Percentiles rank a stretch among this genome's conserved stretches.
These are phyloP conservation scores for Neodiprion pinetum DNA, from an alignment of 1,140 invertebrate genomes.

Conservation along the genomic window DNA sequence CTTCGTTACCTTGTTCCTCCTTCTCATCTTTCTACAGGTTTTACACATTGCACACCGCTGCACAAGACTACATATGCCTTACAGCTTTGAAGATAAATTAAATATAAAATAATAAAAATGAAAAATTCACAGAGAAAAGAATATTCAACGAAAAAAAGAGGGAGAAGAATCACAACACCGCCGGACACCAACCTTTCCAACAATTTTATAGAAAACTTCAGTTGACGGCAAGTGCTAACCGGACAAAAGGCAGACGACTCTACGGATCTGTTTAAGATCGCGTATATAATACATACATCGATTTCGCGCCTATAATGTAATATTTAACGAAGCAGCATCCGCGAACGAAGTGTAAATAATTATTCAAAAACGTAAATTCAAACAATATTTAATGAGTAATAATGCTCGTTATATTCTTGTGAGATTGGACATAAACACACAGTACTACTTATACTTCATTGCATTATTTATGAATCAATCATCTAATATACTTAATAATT, in stretches of 20 bases:
- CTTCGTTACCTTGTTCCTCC: background rate
- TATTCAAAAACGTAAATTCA: constrained; percentile 56
- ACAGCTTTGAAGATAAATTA: background rate
- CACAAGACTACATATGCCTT: constrained; percentile 3
- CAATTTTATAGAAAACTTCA: background rate
- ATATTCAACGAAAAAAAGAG: background rate
- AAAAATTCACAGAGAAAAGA: background rate
- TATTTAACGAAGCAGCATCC: background rate
- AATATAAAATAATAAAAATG: too few relatives aligned
- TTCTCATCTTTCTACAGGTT: background rate
- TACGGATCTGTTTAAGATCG: background rate
- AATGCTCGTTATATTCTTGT: constrained; percentile 62
- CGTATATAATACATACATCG: constrained; percentile 5
- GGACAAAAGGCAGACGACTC: background rate
- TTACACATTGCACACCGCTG: constrained; percentile 3
- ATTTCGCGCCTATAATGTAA: background rate
- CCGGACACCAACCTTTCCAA: background rate
- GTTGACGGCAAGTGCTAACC: background rate
- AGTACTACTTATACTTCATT: constrained; percentile 63
- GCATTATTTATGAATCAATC: constrained; percentile 64
- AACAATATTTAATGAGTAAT: constrained; percentile 62
- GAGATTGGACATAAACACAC: constrained; percentile 63
- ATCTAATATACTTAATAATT: constrained; percentile 63
- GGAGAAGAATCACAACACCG: background rate
- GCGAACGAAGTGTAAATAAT: constrained; percentile 27